These are phyloP conservation scores for Neolamprologus ventralis DNA, from an alignment of 2,113 vertebrate species.

Conservation along the genomic window DNA sequence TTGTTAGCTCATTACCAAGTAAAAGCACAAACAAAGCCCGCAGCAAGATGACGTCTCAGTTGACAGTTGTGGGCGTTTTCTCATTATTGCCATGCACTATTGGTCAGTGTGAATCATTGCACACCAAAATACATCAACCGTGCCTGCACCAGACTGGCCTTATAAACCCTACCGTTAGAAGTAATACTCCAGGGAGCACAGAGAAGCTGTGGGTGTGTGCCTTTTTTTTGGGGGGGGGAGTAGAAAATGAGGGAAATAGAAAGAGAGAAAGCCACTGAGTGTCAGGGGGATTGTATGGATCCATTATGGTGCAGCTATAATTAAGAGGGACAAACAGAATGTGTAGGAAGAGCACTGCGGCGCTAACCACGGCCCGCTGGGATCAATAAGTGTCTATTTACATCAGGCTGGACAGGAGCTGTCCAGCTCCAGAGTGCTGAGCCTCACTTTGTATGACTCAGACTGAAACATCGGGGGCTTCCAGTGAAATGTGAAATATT, in stretches of 20 bases:
- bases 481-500: not conserved
- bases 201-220: conserved; percentile 8
- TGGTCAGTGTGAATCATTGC: conserved; percentile 54
- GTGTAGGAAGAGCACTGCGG: conserved; percentile 16
- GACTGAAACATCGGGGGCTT: not conserved
- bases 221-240: not conserved
- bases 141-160: conserved; percentile 49
- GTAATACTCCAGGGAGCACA: conserved; percentile 51
- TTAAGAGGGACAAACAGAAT: conserved; percentile 59
- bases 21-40: not conserved
- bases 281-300: conserved; percentile 50
- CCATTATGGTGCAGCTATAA: conserved; percentile 48
- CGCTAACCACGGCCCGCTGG: conserved; percentile 27
- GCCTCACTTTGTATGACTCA: not conserved
- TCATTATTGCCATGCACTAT: conserved; percentile 5
- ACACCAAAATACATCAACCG: conserved; percentile 30
- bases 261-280: conserved; percentile 30
- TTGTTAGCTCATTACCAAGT: not conserved
- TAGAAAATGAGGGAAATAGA: not conserved
- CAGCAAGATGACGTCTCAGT: not conserved
- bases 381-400: conserved; percentile 64
- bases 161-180: conserved; percentile 47
- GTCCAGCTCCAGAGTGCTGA: conserved; percentile 51
- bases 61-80: not conserved
- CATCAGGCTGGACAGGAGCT: conserved; percentile 47